A percentile compares a stretch with the other conserved stretches of the same genome.
Evolutionary conservation across 2,888 invertebrate species (phyloP).

Genomic region (Ypsolopha scabrella): DNA sequence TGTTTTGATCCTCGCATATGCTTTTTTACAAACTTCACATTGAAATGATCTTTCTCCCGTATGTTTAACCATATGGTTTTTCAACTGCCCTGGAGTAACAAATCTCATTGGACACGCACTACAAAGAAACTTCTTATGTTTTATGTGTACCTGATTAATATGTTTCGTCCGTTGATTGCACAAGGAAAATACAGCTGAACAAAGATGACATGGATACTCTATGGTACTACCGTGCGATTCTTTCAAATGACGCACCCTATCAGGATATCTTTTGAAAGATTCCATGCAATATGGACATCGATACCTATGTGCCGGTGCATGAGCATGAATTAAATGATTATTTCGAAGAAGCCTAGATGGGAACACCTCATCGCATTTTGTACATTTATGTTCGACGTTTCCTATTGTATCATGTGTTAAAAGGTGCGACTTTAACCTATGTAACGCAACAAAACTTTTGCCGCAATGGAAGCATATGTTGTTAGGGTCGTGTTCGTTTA

Average conservation of each 20-base stretch:
- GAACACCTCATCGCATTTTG: constrained; percentile 37
- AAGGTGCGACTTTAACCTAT: constrained; percentile 42
- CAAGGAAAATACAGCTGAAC: constrained; percentile 41
- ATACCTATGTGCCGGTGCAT: constrained; percentile 29
- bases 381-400: constrained; percentile 27
- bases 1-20: constrained; percentile 39
- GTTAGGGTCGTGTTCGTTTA: constrained; percentile 50
- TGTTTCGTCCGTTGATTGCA: constrained; percentile 47
- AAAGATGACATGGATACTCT: constrained; percentile 47
- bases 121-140: constrained; percentile 37
- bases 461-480: constrained; percentile 54
- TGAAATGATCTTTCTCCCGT: constrained; percentile 34
- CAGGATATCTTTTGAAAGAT: constrained; percentile 39
- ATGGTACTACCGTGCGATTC: constrained; percentile 34
- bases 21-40: constrained; percentile 57
- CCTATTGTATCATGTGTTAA: constrained; percentile 27
- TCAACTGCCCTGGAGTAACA: constrained; percentile 34
- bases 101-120: constrained; percentile 35
- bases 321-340: constrained; percentile 30
- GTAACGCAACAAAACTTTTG: constrained; percentile 38
- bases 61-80: constrained; percentile 45
- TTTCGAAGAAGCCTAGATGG: constrained; percentile 27
- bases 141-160: constrained; percentile 42
- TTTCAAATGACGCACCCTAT: constrained; percentile 37
- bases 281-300: constrained; percentile 42